These are phyloP conservation scores for Halictus quadricinctus DNA, from an alignment of 2,888 invertebrate species.

Conservation along the genomic window DNA sequence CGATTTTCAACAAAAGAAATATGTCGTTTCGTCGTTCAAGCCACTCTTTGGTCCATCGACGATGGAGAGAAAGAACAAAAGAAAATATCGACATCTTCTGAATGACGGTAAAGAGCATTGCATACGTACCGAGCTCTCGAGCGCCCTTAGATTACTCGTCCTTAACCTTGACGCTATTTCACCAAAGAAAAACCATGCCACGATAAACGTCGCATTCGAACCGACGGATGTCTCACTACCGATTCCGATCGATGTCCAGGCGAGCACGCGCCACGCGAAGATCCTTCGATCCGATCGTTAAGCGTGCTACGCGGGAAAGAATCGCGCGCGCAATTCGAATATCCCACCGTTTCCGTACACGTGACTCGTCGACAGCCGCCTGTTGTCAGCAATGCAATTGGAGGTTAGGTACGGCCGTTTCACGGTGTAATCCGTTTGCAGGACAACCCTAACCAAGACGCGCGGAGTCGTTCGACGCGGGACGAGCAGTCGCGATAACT, in stretches of 20 bases:
- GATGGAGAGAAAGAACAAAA: neutral
- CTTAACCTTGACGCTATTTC: conserved; percentile 59
- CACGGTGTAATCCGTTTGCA: neutral
- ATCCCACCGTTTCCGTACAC: conserved; percentile 7
- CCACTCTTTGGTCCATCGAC: neutral
- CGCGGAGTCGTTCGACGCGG: neutral
- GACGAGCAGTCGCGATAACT: neutral
- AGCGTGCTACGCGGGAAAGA: neutral
- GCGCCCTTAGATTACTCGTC: conserved; percentile 50
- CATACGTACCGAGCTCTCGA: conserved; percentile 55
- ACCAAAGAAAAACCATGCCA: conserved; percentile 16
- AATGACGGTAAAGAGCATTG: conserved; percentile 15
- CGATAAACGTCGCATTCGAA: conserved; percentile 25
- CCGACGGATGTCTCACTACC: neutral
- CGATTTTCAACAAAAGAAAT: conserved; percentile 15
- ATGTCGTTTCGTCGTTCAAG: neutral
- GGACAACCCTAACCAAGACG: neutral
- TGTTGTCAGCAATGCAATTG: conserved; percentile 40
- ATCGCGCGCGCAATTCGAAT: conserved; percentile 15
- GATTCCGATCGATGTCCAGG: neutral
- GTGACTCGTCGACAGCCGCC: conserved; percentile 34
- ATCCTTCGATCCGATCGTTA: neutral
- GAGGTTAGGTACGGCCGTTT: conserved; percentile 47
- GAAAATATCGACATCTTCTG: neutral
- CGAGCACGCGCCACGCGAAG: neutral